phyloP scores from a whole-genome alignment of 2,113 vertebrate genomes.

The Empidonax alnorum region DNA sequence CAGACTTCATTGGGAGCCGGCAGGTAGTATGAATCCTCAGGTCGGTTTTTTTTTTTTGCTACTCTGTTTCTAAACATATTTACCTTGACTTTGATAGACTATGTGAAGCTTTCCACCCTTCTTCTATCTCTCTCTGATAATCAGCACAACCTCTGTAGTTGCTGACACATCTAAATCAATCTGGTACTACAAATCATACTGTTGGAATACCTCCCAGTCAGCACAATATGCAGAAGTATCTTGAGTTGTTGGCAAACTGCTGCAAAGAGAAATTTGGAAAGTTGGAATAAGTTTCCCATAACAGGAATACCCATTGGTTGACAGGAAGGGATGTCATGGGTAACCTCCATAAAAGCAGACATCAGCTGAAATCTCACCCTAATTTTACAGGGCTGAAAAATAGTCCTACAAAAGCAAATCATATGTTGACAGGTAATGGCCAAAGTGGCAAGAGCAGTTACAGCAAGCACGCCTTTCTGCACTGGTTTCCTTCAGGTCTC shows the following conservation, averaged over 20 bases:
- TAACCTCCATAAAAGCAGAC: accelerated
- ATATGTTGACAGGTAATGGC: accelerated
- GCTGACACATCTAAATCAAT: not conserved
- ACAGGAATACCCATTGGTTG: not conserved
- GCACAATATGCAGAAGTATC: not conserved
- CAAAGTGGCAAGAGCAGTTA: not conserved
- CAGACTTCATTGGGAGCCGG: not conserved
- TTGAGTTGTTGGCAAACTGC: not conserved
- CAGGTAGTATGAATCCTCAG: not conserved
- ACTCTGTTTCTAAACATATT: not conserved
- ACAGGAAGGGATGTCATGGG: accelerated
- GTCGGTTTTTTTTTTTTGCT: not conserved
- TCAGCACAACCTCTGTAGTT: not conserved
- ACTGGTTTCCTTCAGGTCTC: not conserved
- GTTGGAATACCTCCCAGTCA: not conserved
- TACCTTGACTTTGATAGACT: slow-evolving; percentile 9
- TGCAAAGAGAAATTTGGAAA: not conserved
- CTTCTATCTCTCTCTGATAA: not conserved
- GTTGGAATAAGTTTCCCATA: not conserved
- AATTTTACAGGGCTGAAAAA: not conserved
- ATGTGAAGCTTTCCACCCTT: not conserved
- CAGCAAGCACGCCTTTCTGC: not conserved
- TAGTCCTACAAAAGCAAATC: not conserved
- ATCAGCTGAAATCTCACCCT: not conserved
- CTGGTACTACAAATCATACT: not conserved